Percentiles rank a stretch among this genome's conserved stretches.
Evolutionary conservation across 2,888 invertebrate genomes (phyloP).

Genomic region (Lasioglossum morio): DNA sequence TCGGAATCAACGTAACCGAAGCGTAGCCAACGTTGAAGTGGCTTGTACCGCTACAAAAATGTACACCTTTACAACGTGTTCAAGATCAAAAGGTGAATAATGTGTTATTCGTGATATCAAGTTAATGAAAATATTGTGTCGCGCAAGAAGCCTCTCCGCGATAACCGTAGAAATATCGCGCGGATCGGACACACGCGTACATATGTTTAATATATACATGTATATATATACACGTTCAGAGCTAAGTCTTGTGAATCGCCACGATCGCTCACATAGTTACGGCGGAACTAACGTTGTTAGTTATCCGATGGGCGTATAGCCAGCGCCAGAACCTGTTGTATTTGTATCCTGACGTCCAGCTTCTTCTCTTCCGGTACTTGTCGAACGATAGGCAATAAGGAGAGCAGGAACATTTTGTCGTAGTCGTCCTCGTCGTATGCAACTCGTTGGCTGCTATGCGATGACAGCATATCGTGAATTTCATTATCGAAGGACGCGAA

Average conservation of each 20-base stretch:
- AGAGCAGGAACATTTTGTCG: slow-evolving; percentile 82
- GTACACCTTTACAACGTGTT: neutral
- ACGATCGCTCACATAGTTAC: neutral
- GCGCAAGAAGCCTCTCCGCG: neutral
- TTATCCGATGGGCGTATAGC: slow-evolving; percentile 69
- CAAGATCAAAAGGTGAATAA: neutral
- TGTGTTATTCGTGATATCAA: neutral
- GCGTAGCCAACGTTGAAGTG: slow-evolving; percentile 1
- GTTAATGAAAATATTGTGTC: neutral
- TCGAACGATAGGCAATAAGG: slow-evolving; percentile 79
- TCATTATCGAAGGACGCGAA: slow-evolving; percentile 78
- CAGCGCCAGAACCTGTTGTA: slow-evolving; percentile 79
- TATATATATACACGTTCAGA: neutral
- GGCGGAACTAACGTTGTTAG: slow-evolving; percentile 26
- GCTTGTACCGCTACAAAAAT: neutral
- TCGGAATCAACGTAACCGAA: slow-evolving; percentile 22
- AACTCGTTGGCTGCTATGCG: slow-evolving; percentile 75
- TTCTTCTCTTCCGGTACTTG: slow-evolving; percentile 81
- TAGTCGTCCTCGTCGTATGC: slow-evolving; percentile 79
- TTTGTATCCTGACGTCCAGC: slow-evolving; percentile 81
- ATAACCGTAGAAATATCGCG: neutral
- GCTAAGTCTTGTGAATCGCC: neutral
- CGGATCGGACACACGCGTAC: slow-evolving; percentile 4
- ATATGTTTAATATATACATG: neutral
- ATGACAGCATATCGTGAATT: slow-evolving; percentile 76